Evolutionary conservation across 2,888 invertebrate species (phyloP), one percentile per base, ranked within the genome.

Genomic region (Plebejus anna): DNA sequence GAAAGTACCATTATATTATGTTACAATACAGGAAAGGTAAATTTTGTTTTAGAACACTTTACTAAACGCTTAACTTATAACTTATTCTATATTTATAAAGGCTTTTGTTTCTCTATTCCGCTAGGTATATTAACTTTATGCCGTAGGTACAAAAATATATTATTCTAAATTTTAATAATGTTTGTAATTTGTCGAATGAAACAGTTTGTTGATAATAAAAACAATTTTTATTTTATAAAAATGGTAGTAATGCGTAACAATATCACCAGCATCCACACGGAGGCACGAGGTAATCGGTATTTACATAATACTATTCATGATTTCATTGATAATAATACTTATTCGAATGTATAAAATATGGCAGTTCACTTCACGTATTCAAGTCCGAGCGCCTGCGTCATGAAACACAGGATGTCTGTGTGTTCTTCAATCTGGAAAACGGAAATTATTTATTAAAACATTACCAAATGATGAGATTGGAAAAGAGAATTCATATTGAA

Each of bases 341-440:
- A 78, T 79, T 78, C 78, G 76, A 76, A 57, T 78, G 77, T 80
- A 75, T 77, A 55, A 75, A 57, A 57, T 79, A 80, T 79, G 80
- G 80, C 81, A 78, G 77, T 76, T 87, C 83, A 87, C 82, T 87
- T 87, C 76, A 86, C 84, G 82, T 96, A 97, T 81, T 95, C 88
- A 76, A 98, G 93, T 22, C 95, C 95, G 78, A 98, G 92, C 57
- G 96, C 94, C 88, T 96, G 96, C 75, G 96, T 95, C 82, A 98
- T 95, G 91, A 98, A 98, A 86, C 96, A 95, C 84, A 98, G 95
- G 82, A 98, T 97, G 87, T 99, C 99, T 0, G 97, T 97, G 84
- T 96, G 95, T 90, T 99, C 99, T 81, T 98, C 98, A 85, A 99
- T 99, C 96, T 98, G 95, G 85, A 95, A 88, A 75, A 76, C 47